Percentiles rank a stretch among this genome's conserved stretches.
These are phyloP conservation scores for Apotomis turbidana DNA, from an alignment of 2,888 invertebrate species.

Conservation along the genomic window DNA sequence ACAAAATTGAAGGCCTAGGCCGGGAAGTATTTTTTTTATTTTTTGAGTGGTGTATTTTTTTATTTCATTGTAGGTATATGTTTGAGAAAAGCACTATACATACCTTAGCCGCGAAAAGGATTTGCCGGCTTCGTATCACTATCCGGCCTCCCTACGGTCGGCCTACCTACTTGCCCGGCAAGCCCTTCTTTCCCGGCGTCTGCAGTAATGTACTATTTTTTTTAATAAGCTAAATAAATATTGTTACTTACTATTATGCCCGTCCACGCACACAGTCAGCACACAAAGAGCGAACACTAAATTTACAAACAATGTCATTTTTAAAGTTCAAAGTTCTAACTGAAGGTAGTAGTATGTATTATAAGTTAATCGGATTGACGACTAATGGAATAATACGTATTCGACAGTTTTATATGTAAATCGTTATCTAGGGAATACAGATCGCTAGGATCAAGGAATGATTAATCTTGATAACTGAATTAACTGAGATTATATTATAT, in stretches of 20 bases:
- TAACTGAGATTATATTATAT: slow-evolving; percentile 27
- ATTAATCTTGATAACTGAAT: slow-evolving; percentile 28
- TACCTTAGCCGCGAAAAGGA: too few species aligned
- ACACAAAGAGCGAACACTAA: slow-evolving; percentile 24
- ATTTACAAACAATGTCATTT: slow-evolving; percentile 21
- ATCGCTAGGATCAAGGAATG: slow-evolving; percentile 22
- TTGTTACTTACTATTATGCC: slow-evolving; percentile 25
- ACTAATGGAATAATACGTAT: slow-evolving; percentile 15
- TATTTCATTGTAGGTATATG: too few species aligned
- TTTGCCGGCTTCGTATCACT: too few species aligned
- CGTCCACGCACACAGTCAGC: slow-evolving; percentile 9
- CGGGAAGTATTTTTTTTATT: too few species aligned
- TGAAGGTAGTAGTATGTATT: background rate
- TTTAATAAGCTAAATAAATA: background rate
- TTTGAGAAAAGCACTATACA: too few species aligned
- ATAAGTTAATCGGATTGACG: background rate
- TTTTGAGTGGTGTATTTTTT: too few species aligned
- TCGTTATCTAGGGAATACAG: slow-evolving; percentile 33
- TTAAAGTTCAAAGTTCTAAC: background rate
- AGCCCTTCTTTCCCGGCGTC: too few species aligned
- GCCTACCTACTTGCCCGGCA: too few species aligned
- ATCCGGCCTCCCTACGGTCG: too few species aligned
- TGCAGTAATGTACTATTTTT: too few species aligned
- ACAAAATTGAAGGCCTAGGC: too few species aligned
- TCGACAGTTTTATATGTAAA: slow-evolving; percentile 25